A percentile compares a stretch with the other conserved stretches of the same genome.
phyloP scores from a whole-genome alignment of 2,113 vertebrate genomes.

The Thinocorus orbignyianus region DNA sequence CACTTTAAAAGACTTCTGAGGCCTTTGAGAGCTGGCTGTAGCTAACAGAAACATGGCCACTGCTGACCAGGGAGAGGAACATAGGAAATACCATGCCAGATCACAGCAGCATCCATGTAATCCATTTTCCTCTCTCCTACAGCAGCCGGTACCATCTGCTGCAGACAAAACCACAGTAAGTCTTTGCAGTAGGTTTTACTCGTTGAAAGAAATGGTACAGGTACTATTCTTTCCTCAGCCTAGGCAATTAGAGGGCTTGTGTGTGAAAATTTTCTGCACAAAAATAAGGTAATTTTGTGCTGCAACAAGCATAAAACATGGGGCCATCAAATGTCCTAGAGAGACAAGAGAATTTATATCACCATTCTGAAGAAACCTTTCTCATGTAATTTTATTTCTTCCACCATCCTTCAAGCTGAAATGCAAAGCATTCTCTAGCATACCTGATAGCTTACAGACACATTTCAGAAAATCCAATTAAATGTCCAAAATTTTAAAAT shows the following conservation, averaged over 20 bases:
- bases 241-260: neutral
- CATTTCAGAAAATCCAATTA: neutral
- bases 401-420: neutral
- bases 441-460: neutral
- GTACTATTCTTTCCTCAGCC: neutral
- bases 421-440: neutral
- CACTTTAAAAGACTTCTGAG: neutral
- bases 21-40: neutral
- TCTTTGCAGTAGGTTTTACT: neutral
- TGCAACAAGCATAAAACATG: neutral
- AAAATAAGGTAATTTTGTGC: neutral
- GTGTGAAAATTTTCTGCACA: neutral
- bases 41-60: neutral
- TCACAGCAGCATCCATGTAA: slow-evolving; percentile 52
- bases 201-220: neutral
- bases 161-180: neutral
- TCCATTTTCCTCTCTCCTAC: slow-evolving; percentile 36
- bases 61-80: neutral
- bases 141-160: slow-evolving; percentile 11
- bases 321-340: neutral
- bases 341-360: neutral
- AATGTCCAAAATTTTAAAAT: neutral
- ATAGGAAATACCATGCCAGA: neutral
- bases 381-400: neutral
- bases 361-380: neutral